A percentile compares a stretch with the other conserved stretches of the same genome.
Conservation (phyloP, 2,113 vertebrate genomes). For the Atractosteus spatula region DNA sequence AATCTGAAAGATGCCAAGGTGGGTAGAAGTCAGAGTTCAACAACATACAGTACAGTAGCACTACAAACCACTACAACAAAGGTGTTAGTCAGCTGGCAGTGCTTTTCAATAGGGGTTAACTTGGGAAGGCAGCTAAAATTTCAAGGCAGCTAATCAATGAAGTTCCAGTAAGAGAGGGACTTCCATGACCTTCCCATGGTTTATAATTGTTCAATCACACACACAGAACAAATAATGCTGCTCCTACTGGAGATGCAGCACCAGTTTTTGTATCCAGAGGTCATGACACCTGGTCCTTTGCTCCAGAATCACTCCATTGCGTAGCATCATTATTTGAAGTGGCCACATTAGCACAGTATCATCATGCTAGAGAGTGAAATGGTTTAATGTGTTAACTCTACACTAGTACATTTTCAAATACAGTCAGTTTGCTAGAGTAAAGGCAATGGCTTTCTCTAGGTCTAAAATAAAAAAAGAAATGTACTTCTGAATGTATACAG, state of each 20-base stretch:
- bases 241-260: too few relatives aligned
- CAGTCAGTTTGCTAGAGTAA: too few relatives aligned
- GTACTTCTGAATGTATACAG: neutral
- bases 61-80: neutral
- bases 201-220: too few relatives aligned
- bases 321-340: neutral
- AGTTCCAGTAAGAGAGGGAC: neutral
- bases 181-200: too few relatives aligned
- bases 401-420: too few relatives aligned
- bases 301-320: neutral
- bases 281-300: neutral
- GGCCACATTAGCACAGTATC: too few relatives aligned
- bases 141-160: neutral
- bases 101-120: neutral
- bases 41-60: too few relatives aligned
- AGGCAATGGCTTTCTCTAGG: neutral
- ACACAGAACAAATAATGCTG: too few relatives aligned
- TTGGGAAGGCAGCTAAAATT: neutral
- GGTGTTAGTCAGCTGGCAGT: neutral
- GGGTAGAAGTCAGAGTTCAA: neutral
- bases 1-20: too few relatives aligned
- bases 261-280: too few relatives aligned
- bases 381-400: too few relatives aligned
- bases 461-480: slow-evolving; percentile 14
- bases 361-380: too few relatives aligned